Evolutionary conservation across 2,888 invertebrate species (phyloP).

Genomic region (Trissonchulus sp.): DNA sequence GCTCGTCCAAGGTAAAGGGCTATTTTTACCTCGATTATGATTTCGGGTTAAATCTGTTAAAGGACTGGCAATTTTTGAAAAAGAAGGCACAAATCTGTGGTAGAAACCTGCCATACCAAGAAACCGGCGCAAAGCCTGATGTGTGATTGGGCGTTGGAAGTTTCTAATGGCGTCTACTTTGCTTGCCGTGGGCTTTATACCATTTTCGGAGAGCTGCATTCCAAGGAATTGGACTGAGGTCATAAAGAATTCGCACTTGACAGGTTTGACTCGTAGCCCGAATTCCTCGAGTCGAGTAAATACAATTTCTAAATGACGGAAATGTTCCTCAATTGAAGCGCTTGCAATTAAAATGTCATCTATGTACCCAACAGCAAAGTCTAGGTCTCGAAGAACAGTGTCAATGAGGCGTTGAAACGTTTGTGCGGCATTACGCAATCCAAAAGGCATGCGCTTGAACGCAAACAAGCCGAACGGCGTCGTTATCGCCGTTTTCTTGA

Average conservation of each 20-base stretch:
- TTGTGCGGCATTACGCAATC: conserved; percentile 14
- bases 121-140: conserved; percentile 7
- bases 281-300: neutral
- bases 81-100: conserved; percentile 9
- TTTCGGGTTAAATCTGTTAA: conserved; percentile 4
- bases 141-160: neutral
- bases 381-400: neutral
- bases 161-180: conserved; percentile 12
- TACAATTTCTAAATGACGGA: neutral
- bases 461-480: too few species aligned
- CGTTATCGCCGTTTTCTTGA: conserved; percentile 1
- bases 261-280: conserved; percentile 1
- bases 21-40: neutral
- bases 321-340: neutral
- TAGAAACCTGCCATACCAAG: neutral
- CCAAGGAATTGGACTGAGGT: neutral
- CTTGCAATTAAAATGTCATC: conserved; percentile 20
- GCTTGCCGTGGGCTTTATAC: neutral
- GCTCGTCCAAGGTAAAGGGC: neutral
- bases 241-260: conserved; percentile 9
- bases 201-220: neutral
- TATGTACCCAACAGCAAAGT: neutral
- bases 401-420: conserved; percentile 20
- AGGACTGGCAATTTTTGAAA: too few species aligned
- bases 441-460: conserved; percentile 4